Conservation (phyloP, 2,113 vertebrate genomes). For the Mesocricetus auratus region DNA sequence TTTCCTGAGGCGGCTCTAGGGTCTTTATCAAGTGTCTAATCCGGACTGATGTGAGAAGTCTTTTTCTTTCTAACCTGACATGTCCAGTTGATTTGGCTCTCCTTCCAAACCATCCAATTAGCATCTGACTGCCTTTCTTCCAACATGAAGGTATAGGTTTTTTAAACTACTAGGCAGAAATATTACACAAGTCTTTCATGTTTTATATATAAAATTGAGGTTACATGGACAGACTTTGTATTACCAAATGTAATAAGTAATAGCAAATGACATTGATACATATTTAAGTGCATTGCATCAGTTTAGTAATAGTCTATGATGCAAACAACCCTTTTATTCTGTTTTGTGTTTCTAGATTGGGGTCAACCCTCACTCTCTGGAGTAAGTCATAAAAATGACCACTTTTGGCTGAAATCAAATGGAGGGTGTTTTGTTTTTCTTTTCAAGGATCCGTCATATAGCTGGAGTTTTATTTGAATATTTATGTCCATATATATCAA, state of each 20-base stretch:
- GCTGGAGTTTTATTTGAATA: neutral
- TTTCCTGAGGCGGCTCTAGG: constrained; percentile 41
- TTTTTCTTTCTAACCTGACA: constrained; percentile 54
- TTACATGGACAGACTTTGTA: constrained; percentile 42
- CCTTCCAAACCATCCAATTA: constrained; percentile 63
- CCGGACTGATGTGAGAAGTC: constrained; percentile 61
- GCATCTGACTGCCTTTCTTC: constrained; percentile 67
- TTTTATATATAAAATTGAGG: constrained; percentile 21
- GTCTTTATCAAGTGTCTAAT: constrained; percentile 53
- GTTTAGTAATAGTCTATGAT: constrained; percentile 1
- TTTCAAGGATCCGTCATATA: neutral
- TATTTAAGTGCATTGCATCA: neutral
- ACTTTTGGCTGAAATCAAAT: neutral
- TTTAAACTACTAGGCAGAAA: constrained; percentile 50
- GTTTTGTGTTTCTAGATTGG: constrained; percentile 23
- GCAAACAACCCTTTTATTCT: neutral
- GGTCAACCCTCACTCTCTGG: neutral
- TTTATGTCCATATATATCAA: neutral
- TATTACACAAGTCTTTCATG: constrained; percentile 47
- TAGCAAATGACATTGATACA: neutral
- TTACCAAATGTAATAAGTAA: neutral
- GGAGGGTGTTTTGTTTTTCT: neutral
- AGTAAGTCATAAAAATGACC: neutral
- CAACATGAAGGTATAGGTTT: constrained; percentile 62
- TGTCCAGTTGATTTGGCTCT: constrained; percentile 50